phyloP scores from a whole-genome alignment of 2,888 invertebrate species.

The Epinotia ramella region DNA sequence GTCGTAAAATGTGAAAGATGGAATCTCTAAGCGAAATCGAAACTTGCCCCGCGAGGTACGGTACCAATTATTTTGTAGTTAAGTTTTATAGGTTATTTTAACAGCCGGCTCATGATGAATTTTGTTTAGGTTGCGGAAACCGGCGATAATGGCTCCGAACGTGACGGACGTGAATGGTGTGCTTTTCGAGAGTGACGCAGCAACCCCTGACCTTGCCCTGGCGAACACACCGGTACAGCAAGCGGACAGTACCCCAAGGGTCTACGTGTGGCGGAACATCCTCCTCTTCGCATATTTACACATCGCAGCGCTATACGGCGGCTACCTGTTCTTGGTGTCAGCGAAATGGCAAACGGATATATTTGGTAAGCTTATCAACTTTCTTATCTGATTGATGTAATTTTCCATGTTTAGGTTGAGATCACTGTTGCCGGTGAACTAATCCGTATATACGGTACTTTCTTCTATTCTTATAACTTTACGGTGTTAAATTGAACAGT shows the following conservation, averaged over 20 bases:
- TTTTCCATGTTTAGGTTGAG: constrained; percentile 1
- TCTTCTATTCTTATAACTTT: background rate
- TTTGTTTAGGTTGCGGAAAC: constrained; percentile 53
- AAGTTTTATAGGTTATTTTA: constrained; percentile 15
- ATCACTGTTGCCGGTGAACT: background rate
- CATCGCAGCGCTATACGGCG: constrained; percentile 90
- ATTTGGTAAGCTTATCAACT: constrained; percentile 86
- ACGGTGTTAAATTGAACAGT: background rate
- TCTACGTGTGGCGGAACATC: constrained; percentile 94
- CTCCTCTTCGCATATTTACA: constrained; percentile 92
- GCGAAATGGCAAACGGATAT: constrained; percentile 90
- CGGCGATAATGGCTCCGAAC: constrained; percentile 76
- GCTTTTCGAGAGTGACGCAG: constrained; percentile 78
- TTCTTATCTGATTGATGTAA: constrained; percentile 5
- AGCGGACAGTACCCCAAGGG: constrained; percentile 84
- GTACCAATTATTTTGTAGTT: constrained; percentile 45
- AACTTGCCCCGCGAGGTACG: constrained; percentile 55
- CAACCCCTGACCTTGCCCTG: constrained; percentile 77
- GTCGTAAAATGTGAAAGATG: constrained; percentile 49
- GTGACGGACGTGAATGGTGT: constrained; percentile 76
- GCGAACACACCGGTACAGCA: constrained; percentile 68
- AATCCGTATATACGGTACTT: background rate
- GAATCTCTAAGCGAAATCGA: constrained; percentile 55
- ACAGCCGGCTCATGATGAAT: constrained; percentile 20
- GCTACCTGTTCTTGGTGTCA: constrained; percentile 89